Conservation (phyloP, 2,888 invertebrate species). For the Hydraecia micacea region DNA sequence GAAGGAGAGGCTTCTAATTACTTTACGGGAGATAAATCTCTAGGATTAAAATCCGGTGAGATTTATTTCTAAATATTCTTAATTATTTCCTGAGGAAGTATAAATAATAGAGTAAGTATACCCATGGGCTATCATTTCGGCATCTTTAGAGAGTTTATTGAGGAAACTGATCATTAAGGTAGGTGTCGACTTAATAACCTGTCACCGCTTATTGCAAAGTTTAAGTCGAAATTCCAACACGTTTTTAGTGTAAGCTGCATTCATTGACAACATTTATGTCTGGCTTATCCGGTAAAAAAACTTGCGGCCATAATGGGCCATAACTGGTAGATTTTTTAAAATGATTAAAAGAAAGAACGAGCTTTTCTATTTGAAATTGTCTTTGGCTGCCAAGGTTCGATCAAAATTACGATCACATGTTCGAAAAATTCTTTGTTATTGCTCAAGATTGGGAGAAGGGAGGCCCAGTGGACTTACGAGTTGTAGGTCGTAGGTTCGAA, state of each 20-base stretch:
- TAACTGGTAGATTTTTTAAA: not conserved
- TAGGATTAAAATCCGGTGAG: conserved; percentile 41
- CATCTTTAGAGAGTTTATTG: conserved; percentile 43
- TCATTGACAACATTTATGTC: conserved; percentile 29
- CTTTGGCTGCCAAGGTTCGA: not conserved
- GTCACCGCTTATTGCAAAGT: conserved; percentile 49
- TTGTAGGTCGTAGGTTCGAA: not conserved
- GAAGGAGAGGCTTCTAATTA: conserved; percentile 53
- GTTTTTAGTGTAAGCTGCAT: conserved; percentile 45
- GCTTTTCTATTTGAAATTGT: conserved; percentile 1
- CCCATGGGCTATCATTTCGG: conserved; percentile 40
- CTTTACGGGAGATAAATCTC: conserved; percentile 59
- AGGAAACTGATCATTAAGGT: conserved; percentile 47
- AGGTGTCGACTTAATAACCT: conserved; percentile 49
- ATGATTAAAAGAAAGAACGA: not conserved
- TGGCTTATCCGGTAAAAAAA: conserved; percentile 32
- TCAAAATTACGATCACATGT: conserved; percentile 15
- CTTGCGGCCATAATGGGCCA: too few species aligned
- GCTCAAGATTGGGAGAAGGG: not conserved
- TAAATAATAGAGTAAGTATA: conserved; percentile 26
- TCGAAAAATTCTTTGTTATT: not conserved
- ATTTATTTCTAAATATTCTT: conserved; percentile 48
- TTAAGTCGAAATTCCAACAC: conserved; percentile 37
- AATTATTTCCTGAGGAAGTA: conserved; percentile 48
- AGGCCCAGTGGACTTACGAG: not conserved